Percentiles rank a stretch among this genome's conserved stretches.
phyloP scores from a whole-genome alignment of 2,888 invertebrate species.

The Sisyra nigra region DNA sequence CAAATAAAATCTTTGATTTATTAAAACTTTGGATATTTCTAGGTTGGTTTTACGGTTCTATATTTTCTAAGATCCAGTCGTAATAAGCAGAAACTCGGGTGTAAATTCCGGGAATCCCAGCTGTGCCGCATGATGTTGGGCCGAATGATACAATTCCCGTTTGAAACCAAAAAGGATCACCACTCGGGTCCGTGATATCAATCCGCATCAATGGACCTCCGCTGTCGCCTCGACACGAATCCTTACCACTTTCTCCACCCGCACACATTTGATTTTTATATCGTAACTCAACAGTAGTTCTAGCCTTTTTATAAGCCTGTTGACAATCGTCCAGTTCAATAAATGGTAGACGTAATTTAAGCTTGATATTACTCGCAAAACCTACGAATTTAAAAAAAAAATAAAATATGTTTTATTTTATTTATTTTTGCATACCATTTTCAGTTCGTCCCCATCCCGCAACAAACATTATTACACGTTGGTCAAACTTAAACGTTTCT shows the following conservation, averaged over 20 bases:
- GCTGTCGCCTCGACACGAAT: not conserved
- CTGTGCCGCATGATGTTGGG: not conserved
- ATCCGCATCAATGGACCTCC: not conserved
- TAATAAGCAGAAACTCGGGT: not conserved
- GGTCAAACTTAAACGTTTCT: too few relatives aligned
- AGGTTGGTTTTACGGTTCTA: slow-evolving; percentile 1
- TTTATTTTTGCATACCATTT: not conserved
- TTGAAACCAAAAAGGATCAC: not conserved
- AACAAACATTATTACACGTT: too few relatives aligned
- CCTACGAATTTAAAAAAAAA: too few relatives aligned
- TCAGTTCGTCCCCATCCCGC: too few relatives aligned
- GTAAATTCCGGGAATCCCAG: not conserved
- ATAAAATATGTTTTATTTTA: too few relatives aligned
- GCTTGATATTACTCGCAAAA: too few relatives aligned
- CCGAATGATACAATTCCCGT: not conserved
- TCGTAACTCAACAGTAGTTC: not conserved
- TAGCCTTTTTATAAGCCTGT: too few relatives aligned
- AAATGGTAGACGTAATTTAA: too few relatives aligned
- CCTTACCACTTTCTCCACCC: slow-evolving; percentile 12
- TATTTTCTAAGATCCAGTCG: not conserved
- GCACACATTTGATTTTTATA: not conserved
- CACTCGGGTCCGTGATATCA: not conserved
- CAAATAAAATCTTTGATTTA: too few relatives aligned
- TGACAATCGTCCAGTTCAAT: too few relatives aligned
- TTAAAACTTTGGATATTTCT: too few relatives aligned